phyloP scores from a whole-genome alignment of 1,140 invertebrate species.

The Palaemon carinicauda region DNA sequence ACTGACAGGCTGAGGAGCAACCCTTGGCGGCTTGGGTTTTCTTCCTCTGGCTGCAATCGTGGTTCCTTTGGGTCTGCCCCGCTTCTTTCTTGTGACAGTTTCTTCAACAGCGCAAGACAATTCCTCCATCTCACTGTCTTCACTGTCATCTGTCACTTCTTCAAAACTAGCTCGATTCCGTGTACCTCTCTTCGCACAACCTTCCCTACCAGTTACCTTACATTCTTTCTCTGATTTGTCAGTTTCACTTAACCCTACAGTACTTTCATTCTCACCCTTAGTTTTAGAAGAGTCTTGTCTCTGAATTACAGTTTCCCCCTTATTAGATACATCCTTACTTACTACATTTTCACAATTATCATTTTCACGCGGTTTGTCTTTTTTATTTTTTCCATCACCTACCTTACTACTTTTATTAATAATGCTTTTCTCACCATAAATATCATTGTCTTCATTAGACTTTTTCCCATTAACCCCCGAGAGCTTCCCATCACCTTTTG shows the following conservation, averaged over 20 bases:
- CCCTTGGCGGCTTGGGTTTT: not conserved
- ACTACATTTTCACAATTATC: not conserved
- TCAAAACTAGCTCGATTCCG: not conserved
- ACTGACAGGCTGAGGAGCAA: not conserved
- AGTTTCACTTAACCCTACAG: not conserved
- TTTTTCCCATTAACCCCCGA: constrained; percentile 45
- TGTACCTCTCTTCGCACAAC: not conserved
- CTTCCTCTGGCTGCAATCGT: not conserved
- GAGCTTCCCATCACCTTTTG: constrained; percentile 18
- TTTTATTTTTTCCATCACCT: not conserved
- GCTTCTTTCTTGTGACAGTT: not conserved
- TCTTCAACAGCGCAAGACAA: too few species aligned
- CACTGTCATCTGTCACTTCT: not conserved
- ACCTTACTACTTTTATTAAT: not conserved
- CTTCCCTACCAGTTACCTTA: not conserved
- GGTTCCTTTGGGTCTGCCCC: not conserved
- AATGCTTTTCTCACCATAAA: constrained; percentile 14
- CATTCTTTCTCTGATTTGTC: not conserved
- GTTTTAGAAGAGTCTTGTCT: not conserved
- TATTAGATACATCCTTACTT: not conserved
- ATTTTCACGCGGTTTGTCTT: not conserved
- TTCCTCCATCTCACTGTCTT: too few species aligned
- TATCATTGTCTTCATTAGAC: not conserved
- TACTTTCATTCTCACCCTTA: not conserved
- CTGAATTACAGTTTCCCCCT: too few species aligned